These are phyloP conservation scores for Rhinopomastus cyanomelas DNA, from an alignment of 2,113 vertebrate species.

Conservation along the genomic window DNA sequence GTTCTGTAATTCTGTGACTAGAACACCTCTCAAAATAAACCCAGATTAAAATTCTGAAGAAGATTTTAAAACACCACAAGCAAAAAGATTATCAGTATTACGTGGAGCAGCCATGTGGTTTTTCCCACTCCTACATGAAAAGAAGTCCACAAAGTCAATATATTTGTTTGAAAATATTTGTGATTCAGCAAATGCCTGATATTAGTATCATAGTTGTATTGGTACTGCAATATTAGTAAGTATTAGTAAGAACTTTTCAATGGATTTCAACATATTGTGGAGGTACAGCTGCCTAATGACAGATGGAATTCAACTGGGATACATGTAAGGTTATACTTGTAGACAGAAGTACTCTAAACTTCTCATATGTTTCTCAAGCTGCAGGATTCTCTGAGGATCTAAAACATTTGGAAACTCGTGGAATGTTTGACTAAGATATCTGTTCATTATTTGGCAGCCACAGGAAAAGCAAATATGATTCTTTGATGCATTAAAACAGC, in stretches of 20 bases:
- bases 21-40: not conserved
- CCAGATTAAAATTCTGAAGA: not conserved
- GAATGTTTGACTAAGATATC: conserved; percentile 56
- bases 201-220: not conserved
- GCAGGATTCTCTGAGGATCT: conserved; percentile 54
- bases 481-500: not conserved
- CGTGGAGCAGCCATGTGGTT: not conserved
- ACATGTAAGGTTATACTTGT: conserved; percentile 27
- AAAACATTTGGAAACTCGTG: conserved; percentile 59
- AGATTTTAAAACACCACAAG: not conserved
- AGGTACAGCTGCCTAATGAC: conserved; percentile 34
- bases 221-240: not conserved
- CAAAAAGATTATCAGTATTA: not conserved
- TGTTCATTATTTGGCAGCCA: conserved; percentile 49
- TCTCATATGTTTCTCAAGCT: conserved; percentile 68
- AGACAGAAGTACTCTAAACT: conserved; percentile 58
- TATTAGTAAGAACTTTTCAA: not conserved
- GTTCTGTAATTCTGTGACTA: not conserved
- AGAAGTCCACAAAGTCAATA: not conserved
- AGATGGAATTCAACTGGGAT: conserved; percentile 61
- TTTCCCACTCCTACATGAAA: not conserved
- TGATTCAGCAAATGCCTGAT: not conserved
- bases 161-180: not conserved
- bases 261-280: not conserved
- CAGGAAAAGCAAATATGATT: not conserved